phyloP scores from a whole-genome alignment of 2,113 vertebrate genomes.

The Zingel zingel region DNA sequence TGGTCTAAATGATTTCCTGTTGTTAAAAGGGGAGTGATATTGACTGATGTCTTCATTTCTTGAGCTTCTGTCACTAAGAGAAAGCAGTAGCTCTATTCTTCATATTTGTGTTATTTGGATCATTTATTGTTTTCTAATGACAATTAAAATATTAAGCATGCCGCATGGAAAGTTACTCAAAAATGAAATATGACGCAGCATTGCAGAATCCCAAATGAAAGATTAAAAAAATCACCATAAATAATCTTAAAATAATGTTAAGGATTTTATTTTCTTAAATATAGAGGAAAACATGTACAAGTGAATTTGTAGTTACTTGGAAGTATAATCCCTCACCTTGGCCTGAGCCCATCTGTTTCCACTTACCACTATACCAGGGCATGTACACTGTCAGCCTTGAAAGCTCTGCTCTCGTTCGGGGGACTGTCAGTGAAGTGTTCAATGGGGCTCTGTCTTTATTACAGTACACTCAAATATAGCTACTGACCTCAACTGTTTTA shows the following conservation, averaged over 20 bases:
- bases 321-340: constrained; percentile 77
- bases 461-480: constrained; percentile 71
- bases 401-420: constrained; percentile 76
- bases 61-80: constrained; percentile 32
- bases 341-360: constrained; percentile 82
- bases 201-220: not conserved
- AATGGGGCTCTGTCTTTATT: constrained; percentile 82
- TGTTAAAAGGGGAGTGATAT: constrained; percentile 85
- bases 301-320: constrained; percentile 60
- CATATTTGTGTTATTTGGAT: constrained; percentile 14
- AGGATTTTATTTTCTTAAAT: constrained; percentile 23
- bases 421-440: constrained; percentile 77
- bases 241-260: not conserved
- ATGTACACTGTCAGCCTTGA: constrained; percentile 83
- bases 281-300: constrained; percentile 41
- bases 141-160: not conserved
- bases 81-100: constrained; percentile 9
- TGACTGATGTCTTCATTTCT: constrained; percentile 79
- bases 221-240: not conserved
- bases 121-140: constrained; percentile 20
- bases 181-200: not conserved
- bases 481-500: constrained; percentile 69
- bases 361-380: constrained; percentile 78
- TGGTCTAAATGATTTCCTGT: constrained; percentile 91
- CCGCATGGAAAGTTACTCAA: not conserved